Evolutionary conservation across 2,888 invertebrate genomes (phyloP).

Genomic region (Eumerus sabulonum): DNA sequence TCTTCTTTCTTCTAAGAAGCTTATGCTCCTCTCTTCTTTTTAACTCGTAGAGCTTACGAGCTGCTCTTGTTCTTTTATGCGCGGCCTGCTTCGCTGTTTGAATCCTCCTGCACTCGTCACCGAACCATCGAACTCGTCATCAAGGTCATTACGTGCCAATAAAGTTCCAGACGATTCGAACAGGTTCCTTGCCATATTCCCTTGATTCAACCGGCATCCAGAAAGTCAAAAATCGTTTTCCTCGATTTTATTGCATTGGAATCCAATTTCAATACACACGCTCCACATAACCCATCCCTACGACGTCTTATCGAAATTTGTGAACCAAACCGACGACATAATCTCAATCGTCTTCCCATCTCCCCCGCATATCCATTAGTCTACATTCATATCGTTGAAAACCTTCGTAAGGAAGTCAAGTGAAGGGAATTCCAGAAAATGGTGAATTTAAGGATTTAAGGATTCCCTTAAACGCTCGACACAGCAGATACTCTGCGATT

Average conservation of each 20-base stretch:
- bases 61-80: too few species aligned
- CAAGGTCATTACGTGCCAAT: too few species aligned
- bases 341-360: constrained; percentile 16
- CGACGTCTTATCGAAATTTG: constrained; percentile 1
- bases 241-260: constrained; percentile 10
- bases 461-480: not conserved
- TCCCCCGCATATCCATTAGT: not conserved
- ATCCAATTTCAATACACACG: constrained; percentile 3
- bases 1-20: too few species aligned
- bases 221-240: not conserved
- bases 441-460: not conserved
- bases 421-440: not conserved
- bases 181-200: too few species aligned
- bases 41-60: too few species aligned
- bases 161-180: too few species aligned
- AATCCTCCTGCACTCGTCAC: too few species aligned
- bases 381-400: not conserved
- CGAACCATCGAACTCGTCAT: too few species aligned
- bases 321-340: constrained; percentile 16
- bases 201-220: too few species aligned
- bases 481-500: not conserved
- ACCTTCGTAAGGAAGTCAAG: not conserved
- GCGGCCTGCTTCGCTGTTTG: too few species aligned
- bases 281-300: not conserved
- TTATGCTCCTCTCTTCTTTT: too few species aligned